A percentile compares a stretch with the other conserved stretches of the same genome.
These are phyloP conservation scores for Lasioglossum zephyrum DNA, from an alignment of 2,888 invertebrate species.

Conservation along the genomic window DNA sequence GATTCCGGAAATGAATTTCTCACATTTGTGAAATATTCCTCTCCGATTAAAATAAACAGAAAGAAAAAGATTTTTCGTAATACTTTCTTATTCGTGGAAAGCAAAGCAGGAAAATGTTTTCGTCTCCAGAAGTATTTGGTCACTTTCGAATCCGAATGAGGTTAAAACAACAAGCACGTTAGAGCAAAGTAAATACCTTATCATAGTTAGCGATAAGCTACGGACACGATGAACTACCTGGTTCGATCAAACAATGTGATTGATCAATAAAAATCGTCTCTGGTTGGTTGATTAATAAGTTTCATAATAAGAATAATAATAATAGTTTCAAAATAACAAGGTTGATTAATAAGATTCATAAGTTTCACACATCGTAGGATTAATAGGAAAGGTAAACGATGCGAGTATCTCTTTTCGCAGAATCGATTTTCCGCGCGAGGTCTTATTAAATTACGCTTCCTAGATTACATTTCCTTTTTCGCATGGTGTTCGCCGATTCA, in stretches of 20 bases:
- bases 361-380: too few relatives aligned
- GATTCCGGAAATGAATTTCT: background rate
- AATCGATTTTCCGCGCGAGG: constrained; percentile 6
- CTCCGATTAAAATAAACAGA: background rate
- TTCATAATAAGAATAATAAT: too few relatives aligned
- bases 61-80: background rate
- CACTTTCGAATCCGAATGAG: background rate
- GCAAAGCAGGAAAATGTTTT: too few relatives aligned
- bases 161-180: background rate
- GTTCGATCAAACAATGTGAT: background rate
- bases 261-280: background rate
- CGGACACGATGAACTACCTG: background rate
- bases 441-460: constrained; percentile 27
- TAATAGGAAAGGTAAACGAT: background rate
- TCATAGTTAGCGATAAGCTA: constrained; percentile 6
- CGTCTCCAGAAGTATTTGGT: background rate
- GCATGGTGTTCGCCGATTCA: constrained; percentile 45
- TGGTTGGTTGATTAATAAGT: background rate
- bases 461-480: constrained; percentile 36
- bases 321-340: too few relatives aligned
- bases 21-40: background rate
- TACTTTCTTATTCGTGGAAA: background rate
- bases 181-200: background rate
- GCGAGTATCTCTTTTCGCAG: background rate
- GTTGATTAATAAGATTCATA: background rate